phyloP scores from a whole-genome alignment of 2,113 vertebrate species.

The Datnioides undecimradiatus region DNA sequence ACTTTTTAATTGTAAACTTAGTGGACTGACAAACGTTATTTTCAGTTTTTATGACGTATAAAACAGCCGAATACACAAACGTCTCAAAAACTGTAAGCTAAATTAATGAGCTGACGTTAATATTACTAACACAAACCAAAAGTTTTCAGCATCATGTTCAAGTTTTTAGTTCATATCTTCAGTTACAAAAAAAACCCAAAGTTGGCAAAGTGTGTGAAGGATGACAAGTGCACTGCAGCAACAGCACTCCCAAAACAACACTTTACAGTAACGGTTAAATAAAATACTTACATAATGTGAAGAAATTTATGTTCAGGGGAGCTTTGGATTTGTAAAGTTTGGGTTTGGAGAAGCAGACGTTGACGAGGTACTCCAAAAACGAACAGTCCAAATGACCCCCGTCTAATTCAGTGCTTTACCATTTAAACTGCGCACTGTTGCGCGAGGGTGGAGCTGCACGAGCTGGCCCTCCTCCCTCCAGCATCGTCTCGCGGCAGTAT shows the following conservation, averaged over 20 bases:
- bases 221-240: conserved; percentile 54
- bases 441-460: conserved; percentile 66
- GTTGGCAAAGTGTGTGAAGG: not conserved
- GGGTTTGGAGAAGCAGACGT: conserved; percentile 75
- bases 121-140: too few species aligned
- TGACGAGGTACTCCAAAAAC: conserved; percentile 81
- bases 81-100: too few species aligned
- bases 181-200: not conserved
- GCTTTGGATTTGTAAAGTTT: conserved; percentile 65
- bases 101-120: too few species aligned
- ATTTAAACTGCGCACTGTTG: conserved; percentile 80
- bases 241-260: not conserved
- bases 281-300: conserved; percentile 68
- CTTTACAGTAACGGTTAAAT: fast-evolving
- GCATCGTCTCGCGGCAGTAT: conserved; percentile 11
- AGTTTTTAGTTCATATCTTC: not conserved
- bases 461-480: conserved; percentile 53
- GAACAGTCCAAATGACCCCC: conserved; percentile 84
- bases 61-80: too few species aligned
- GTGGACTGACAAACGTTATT: too few species aligned
- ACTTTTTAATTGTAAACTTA: too few species aligned
- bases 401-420: conserved; percentile 55
- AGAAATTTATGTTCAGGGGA: conserved; percentile 35
- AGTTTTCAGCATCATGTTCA: too few species aligned
- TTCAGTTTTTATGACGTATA: too few species aligned